These are phyloP conservation scores for Chiroxiphia lanceolata DNA, from an alignment of 2,797 vertebrate species.

Conservation along the genomic window DNA sequence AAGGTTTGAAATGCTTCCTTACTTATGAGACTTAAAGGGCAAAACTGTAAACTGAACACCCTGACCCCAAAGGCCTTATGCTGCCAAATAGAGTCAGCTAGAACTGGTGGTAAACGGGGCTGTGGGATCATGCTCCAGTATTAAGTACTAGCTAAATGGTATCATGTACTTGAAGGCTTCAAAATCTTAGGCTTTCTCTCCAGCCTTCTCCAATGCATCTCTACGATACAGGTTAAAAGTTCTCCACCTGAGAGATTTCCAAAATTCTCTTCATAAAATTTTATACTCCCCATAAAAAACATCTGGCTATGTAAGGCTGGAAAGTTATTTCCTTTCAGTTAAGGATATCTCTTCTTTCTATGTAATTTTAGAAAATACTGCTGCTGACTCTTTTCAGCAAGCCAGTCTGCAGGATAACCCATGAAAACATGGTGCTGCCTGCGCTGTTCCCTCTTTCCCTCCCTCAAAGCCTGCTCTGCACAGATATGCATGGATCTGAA, in stretches of 20 bases:
- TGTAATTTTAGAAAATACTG: background rate
- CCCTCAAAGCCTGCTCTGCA: background rate
- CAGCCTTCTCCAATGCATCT: background rate
- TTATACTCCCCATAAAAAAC: background rate
- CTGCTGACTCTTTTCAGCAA: background rate
- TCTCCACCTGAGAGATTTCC: background rate
- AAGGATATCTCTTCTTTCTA: background rate
- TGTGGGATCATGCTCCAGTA: background rate
- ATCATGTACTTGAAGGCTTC: background rate
- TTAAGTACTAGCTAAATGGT: background rate
- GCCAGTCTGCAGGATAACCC: background rate
- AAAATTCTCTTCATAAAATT: background rate
- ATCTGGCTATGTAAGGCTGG: background rate
- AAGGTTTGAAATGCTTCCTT: slow-evolving; percentile 40
- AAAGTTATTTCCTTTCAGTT: background rate
- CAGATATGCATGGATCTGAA: too few relatives aligned
- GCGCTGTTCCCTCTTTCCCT: background rate
- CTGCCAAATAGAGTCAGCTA: slow-evolving; percentile 22
- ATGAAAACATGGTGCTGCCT: background rate
- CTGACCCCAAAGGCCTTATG: slow-evolving; percentile 24
- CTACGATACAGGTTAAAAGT: background rate
- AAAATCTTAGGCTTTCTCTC: background rate
- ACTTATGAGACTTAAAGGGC: background rate
- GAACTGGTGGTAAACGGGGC: background rate
- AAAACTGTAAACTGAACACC: slow-evolving; percentile 45